Base-by-base conservation (phyloP, 1,140 invertebrate genomes). In the Drosophila nannoptera region DNA sequence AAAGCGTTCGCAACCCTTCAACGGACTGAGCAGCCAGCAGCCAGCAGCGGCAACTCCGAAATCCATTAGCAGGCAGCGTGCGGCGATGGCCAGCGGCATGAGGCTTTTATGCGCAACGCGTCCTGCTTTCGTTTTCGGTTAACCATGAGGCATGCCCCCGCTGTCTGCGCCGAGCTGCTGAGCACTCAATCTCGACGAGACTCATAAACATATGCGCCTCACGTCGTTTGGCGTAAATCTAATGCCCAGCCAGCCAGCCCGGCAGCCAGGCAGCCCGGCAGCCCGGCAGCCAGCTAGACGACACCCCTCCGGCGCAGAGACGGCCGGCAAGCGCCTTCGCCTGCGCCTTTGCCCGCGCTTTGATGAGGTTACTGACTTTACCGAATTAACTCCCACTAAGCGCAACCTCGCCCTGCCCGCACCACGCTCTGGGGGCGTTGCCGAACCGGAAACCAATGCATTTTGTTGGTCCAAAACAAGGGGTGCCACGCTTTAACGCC, bases 311-410 rank as follows among this genome's bases (percentile, higher is more conserved):
- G 53, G 46, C 68, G 49, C 69, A 29, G 50, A 77, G 78, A 69
- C 68, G 78, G 76, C 64, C 75, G 77, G 75, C 78, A 3, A 22
- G 40, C 40, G 40, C 40, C 40, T 42, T 42, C 12, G 70, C 64
- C 80, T 69, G 40, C 11, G 40, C 40, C 40, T 42, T 42, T 42
- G 70, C 64, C 80, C 68, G 22, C 70, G 22, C 70, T 76, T 77
- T 88, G 86, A 88, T 88, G 86, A 88, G 86, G 86, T 88, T 88
- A 87, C 86, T 88, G 86, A 88, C 86, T 88, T 87, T 82, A 66
- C 54, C 76, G 84, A 87, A 87, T 87, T 81, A 87, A 87, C 84
- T 87, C 75, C 77, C 77, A 77, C 73, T 77, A 67, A 35, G 56
- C 49, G 35, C 40, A 42, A 42, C 43, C 40, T 14, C 7, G 12